phyloP scores from a whole-genome alignment of 53 echinoderm and acorn worm species.

The Arbacia lixula region DNA sequence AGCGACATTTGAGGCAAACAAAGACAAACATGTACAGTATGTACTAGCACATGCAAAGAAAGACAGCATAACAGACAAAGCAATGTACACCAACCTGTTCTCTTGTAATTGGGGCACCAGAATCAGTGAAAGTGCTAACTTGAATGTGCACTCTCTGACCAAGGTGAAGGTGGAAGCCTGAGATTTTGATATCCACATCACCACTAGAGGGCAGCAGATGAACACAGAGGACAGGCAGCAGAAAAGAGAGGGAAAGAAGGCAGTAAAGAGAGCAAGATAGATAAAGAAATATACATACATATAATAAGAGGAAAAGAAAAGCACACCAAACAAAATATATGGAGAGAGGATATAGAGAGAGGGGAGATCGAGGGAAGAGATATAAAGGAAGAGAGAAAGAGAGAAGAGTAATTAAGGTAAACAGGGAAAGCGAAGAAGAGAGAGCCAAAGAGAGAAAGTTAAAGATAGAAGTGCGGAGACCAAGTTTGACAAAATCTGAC shows the following conservation, averaged over 20 bases:
- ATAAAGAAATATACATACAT: background rate
- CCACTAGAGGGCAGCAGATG: constrained; percentile 46
- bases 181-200: constrained; percentile 28
- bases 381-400: no score
- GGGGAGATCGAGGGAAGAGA: no score
- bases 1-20: no score
- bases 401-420: no score
- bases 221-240: background rate
- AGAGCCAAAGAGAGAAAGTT: no score
- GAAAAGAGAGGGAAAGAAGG: constrained; percentile 11
- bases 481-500: no score
- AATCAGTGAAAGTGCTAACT: constrained; percentile 4
- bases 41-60: no score
- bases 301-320: constrained; percentile 6
- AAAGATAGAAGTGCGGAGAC: no score
- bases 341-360: constrained; percentile 8
- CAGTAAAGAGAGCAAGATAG: background rate
- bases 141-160: constrained; percentile 33
- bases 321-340: no score
- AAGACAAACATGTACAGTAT: no score
- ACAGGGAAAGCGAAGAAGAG: no score
- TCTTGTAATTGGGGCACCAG: background rate
- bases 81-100: constrained; percentile 23
- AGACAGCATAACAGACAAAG: no score
- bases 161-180: constrained; percentile 47